Base-by-base conservation (phyloP, 2,888 invertebrate species). In the Tupiocoris notatus region DNA sequence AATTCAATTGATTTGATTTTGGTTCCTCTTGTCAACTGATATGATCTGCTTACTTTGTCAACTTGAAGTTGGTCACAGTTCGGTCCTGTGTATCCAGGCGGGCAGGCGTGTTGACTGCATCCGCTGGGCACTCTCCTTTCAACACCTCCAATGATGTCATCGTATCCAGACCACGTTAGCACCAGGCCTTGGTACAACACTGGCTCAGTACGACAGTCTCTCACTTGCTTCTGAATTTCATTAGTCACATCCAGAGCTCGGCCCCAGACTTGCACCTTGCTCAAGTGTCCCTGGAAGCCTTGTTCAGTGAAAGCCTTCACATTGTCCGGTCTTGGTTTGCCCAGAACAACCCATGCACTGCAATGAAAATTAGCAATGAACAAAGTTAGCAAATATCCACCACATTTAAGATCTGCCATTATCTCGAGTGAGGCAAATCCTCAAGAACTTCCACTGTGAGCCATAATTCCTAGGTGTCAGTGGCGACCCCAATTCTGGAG, bases 251-350 rank as follows among this genome's bases (percentile, higher is more conserved):
- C 96, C 0, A 97, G 86, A 57, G 95, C 93, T 63, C 95, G 88
- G 81, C 92, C 92, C 97, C 97, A 98, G 77, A 97, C 90, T 86
- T 97, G 96, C 39, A 96, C 93, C 84, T 96, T 94, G 7, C 95
- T 96, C 58, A 98, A 86, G 81, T 95, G 94, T 24, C 98, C 98
- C 87, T 95, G 94, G 90, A 96, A 96, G n/a, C 96, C 96, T 62
- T 91, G 87, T 84, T 95, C 95, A 0, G 93, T 91, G 82, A 94
- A 94, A 0, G 90, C 89, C 81, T 92, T 91, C 2, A 85, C 84
- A 83, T 90, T 91, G 80, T 92, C 92, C 7, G 90, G 89, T 83
- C 92, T 90, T 65, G 96, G 95, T 83, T 94, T 94, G 73, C 96
- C 97, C 62, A 97, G 86, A 54, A 95, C 94, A 61, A 94, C 91